phyloP scores from a whole-genome alignment of 2,888 invertebrate genomes.

The Biston stratarius region DNA sequence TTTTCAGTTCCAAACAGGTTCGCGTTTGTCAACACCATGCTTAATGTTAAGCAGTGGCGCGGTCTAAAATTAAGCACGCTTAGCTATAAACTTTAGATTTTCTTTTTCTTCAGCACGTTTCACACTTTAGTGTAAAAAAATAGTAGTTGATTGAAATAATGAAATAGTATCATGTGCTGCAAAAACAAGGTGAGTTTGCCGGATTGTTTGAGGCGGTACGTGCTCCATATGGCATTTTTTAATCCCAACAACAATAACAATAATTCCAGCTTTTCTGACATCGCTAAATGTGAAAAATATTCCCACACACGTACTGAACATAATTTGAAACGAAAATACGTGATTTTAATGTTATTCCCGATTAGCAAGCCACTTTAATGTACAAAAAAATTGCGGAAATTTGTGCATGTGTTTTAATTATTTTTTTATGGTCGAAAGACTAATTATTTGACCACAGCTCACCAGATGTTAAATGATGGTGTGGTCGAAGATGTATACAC shows the following conservation, averaged over 20 bases:
- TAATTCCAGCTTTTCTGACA: constrained; percentile 26
- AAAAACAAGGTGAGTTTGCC: neutral
- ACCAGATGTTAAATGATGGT: too few species aligned
- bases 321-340: constrained; percentile 49
- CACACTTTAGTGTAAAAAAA: too few species aligned
- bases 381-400: neutral
- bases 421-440: too few species aligned
- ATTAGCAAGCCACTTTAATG: neutral
- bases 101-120: too few species aligned
- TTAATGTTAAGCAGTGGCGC: too few species aligned
- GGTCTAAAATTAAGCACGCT: too few species aligned
- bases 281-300: constrained; percentile 61
- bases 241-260: constrained; percentile 24
- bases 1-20: too few species aligned
- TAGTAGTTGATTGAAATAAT: neutral
- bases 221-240: constrained; percentile 5
- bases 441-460: too few species aligned
- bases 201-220: neutral
- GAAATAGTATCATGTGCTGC: neutral
- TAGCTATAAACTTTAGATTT: too few species aligned
- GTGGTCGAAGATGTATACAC: too few species aligned
- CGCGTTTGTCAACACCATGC: too few species aligned
- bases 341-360: constrained; percentile 6
- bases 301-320: constrained; percentile 62
- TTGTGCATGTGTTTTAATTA: too few species aligned